Conservation (phyloP, 2,888 invertebrate species). For the Nephrotoma appendiculata region DNA sequence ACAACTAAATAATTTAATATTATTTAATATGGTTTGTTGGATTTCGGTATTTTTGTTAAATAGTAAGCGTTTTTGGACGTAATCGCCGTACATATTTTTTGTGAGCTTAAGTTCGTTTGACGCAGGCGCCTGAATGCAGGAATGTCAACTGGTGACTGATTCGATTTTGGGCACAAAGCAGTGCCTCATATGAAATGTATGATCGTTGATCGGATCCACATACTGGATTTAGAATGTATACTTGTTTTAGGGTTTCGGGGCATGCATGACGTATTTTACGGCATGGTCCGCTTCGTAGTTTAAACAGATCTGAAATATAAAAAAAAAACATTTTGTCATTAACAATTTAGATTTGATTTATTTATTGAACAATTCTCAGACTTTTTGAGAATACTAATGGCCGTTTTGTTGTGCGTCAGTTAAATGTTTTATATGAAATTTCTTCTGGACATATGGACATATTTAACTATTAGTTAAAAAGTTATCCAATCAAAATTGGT, state of each 20-base stretch:
- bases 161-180: slow-evolving; percentile 19
- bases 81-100: background rate
- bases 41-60: background rate
- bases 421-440: too few species aligned
- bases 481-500: too few species aligned
- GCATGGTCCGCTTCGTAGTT: slow-evolving; percentile 14
- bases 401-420: too few species aligned
- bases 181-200: slow-evolving; percentile 20
- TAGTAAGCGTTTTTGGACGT: background rate
- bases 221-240: slow-evolving; percentile 19
- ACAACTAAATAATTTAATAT: background rate
- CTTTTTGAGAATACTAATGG: too few species aligned
- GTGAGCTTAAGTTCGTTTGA: background rate
- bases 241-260: slow-evolving; percentile 16
- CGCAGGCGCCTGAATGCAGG: slow-evolving; percentile 9
- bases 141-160: slow-evolving; percentile 12
- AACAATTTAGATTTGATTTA: background rate
- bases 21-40: background rate
- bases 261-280: slow-evolving; percentile 17
- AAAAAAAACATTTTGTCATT: background rate
- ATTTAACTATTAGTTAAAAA: too few species aligned
- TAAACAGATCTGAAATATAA: background rate
- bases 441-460: too few species aligned
- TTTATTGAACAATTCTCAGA: too few species aligned
- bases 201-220: slow-evolving; percentile 20